phyloP scores from a whole-genome alignment of 2,888 invertebrate species.

The Thera britannica region DNA sequence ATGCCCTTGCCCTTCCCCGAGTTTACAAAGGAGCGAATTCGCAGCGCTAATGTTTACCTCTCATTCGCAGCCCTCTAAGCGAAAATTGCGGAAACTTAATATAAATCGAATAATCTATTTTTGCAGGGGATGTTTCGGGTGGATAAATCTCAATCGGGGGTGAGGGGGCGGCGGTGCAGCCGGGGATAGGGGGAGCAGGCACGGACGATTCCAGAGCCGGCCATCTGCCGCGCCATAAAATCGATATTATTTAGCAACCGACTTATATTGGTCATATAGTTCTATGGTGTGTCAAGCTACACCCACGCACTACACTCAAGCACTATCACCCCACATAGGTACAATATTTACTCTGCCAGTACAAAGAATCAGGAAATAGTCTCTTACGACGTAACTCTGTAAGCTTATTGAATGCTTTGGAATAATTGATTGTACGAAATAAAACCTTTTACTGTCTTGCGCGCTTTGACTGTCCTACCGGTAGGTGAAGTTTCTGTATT shows the following conservation, averaged over 20 bases:
- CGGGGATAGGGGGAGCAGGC: constrained; percentile 62
- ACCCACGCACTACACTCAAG: constrained; percentile 30
- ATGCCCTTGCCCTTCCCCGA: constrained; percentile 75
- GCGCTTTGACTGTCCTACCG: background rate
- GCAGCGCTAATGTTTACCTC: constrained; percentile 67
- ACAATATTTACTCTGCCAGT: constrained; percentile 30
- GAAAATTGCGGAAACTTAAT: constrained; percentile 83
- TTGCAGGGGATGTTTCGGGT: constrained; percentile 77
- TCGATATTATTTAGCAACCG: constrained; percentile 80
- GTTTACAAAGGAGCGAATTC: constrained; percentile 73
- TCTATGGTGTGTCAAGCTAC: constrained; percentile 35
- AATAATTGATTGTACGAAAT: constrained; percentile 1
- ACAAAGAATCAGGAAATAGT: constrained; percentile 25
- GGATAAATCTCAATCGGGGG: constrained; percentile 83
- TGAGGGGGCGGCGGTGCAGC: constrained; percentile 66
- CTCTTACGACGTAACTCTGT: constrained; percentile 24
- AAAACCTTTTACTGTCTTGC: background rate
- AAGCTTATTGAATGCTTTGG: constrained; percentile 15
- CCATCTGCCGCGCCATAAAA: constrained; percentile 82
- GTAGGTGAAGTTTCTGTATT: background rate
- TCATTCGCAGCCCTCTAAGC: constrained; percentile 73
- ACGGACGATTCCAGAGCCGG: constrained; percentile 64
- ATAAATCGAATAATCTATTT: constrained; percentile 83
- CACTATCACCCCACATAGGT: constrained; percentile 17
- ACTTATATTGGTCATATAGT: constrained; percentile 60